phyloP scores from a whole-genome alignment of 2,888 invertebrate species.

The Sipha maydis region DNA sequence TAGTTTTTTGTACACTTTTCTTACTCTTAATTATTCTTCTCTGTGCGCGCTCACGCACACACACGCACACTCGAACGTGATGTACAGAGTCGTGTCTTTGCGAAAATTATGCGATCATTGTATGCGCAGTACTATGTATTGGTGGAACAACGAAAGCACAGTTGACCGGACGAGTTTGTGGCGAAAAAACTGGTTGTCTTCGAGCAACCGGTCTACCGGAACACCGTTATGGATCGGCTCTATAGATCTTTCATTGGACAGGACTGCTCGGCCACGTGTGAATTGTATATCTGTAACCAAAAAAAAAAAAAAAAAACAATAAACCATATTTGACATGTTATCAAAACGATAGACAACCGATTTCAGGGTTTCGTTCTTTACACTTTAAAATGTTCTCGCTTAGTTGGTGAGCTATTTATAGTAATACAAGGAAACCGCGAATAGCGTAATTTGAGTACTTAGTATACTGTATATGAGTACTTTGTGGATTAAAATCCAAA shows the following conservation, averaged over 20 bases:
- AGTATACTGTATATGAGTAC: no score
- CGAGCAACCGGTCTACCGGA: neutral
- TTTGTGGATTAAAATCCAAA: no score
- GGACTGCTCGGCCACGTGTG: neutral
- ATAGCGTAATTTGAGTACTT: no score
- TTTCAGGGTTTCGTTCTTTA: no score
- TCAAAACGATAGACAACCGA: no score
- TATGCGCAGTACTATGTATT: neutral
- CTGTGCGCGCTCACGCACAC: neutral
- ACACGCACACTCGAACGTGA: conserved; percentile 4
- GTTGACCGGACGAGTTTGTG: neutral
- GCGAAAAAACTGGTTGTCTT: conserved; percentile 23
- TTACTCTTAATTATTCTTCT: conserved; percentile 10
- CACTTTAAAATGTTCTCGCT: no score
- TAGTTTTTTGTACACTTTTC: neutral
- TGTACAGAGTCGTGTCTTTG: conserved; percentile 12
- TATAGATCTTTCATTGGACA: conserved; percentile 1
- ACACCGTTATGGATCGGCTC: conserved; percentile 2
- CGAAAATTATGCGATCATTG: neutral
- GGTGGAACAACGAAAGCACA: neutral
- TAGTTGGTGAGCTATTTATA: no score
- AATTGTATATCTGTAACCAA: neutral
- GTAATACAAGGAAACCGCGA: no score
- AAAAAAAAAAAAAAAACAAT: no score
- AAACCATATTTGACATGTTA: no score